Evolutionary conservation across 2,797 vertebrate genomes (phyloP), one percentile per base, ranked within the genome.

Genomic region (Brachymystax lenok): DNA sequence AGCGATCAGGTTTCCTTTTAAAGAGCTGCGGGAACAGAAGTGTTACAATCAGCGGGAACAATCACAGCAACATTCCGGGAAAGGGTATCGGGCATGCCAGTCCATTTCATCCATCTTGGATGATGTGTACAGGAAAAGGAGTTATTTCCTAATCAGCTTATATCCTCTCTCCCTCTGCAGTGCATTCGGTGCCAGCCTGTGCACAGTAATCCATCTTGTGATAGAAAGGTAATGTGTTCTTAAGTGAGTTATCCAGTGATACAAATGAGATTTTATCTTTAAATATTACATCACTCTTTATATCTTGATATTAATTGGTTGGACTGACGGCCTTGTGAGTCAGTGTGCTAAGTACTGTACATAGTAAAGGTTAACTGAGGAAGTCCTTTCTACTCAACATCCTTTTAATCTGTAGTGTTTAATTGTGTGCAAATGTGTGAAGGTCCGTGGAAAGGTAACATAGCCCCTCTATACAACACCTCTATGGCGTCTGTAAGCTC

Each of bases 281-380:
- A 86, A 88, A 86, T 86, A 88, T 88, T 86, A 83, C 84, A 86
- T 84, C 87, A 88, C 86, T 87, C 87, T 88, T 87, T 86, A 86
- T 86, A 84, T 84, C 72, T 74, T 52, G 40, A 81, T 85, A 83
- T 86, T 88, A 90, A 90, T 88, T 90, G 83, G 81, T 59, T 71
- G 69, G 79, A 75, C 73, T 83, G 74, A 69, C 51, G 74, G 69
- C 59, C 73, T 40, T 77, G 78, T 77, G 76, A 27, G 33, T 2
- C 76, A 70, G 73, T 77, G 72, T 79, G 46, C 74, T 64, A 52
- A 74, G 40, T 73, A 21, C 35, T 46, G 67, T 71, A 46, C 10
- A 46, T 46, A 46, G 10, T 69, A 28, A 74, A 74, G 79, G 80
- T 83, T 84, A 80, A 79, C 71, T 69, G 61, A 80, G 80, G 74